These are phyloP conservation scores for Anas flavirostris DNA, from an alignment of 2,797 vertebrate genomes.

Conservation along the genomic window DNA sequence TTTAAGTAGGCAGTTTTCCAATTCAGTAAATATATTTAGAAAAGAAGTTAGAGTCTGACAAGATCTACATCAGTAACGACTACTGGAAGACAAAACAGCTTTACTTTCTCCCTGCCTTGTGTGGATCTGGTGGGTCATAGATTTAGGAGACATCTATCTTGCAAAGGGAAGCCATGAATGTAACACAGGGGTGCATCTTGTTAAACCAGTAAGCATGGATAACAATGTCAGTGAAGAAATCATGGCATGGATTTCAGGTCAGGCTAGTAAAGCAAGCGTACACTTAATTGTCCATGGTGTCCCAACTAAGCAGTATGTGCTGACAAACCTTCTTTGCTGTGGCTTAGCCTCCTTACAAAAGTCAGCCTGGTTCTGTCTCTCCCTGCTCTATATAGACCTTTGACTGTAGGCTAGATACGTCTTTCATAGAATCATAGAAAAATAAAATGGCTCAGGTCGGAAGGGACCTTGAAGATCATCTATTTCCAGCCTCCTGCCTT, in stretches of 20 bases:
- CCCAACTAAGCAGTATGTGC: neutral
- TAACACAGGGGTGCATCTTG: accelerated
- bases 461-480: no score
- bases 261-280: accelerated
- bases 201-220: neutral
- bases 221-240: neutral
- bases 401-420: neutral
- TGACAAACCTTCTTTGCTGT: neutral
- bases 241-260: neutral
- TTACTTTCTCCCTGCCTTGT: accelerated
- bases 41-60: neutral
- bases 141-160: neutral
- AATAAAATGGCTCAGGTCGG: no score
- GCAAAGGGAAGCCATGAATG: neutral
- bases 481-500: no score
- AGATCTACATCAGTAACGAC: neutral
- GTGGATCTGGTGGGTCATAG: neutral
- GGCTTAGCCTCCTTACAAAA: neutral
- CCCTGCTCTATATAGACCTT: neutral
- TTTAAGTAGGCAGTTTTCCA: neutral
- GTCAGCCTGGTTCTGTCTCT: neutral
- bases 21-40: neutral
- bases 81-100: neutral
- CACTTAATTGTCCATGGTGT: neutral
- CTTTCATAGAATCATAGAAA: neutral